Percentiles rank a stretch among this genome's conserved stretches.
Evolutionary conservation across 2,797 vertebrate species (phyloP).

Genomic region (Neosilurus mollespiculum): DNA sequence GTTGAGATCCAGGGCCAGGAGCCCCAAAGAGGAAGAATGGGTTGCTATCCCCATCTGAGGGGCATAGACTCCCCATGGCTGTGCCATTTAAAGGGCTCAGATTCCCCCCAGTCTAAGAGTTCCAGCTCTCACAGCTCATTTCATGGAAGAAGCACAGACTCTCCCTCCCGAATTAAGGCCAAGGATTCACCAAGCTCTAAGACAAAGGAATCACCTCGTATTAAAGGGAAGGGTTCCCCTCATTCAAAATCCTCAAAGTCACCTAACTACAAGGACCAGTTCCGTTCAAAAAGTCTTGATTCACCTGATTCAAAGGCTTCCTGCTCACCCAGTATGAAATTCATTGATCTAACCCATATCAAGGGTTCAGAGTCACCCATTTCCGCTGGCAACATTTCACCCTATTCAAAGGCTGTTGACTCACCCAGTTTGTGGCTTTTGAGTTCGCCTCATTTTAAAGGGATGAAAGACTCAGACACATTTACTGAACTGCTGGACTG

Average conservation of each 20-base stretch:
- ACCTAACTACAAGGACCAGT: conserved; percentile 60
- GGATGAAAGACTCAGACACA: conserved; percentile 65
- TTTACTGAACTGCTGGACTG: conserved; percentile 67
- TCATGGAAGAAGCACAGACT: conserved; percentile 68
- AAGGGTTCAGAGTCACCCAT: conserved; percentile 49
- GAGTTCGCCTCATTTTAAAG: conserved; percentile 46
- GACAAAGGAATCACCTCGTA: conserved; percentile 56
- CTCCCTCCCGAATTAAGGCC: conserved; percentile 61
- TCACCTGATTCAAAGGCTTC: conserved; percentile 60
- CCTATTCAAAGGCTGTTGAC: conserved; percentile 49
- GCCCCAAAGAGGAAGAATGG: conserved; percentile 65
- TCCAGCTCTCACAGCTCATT: conserved; percentile 66
- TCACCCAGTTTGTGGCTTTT: conserved; percentile 36
- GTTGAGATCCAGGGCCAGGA: conserved; percentile 86
- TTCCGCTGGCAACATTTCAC: conserved; percentile 45
- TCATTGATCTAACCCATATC: conserved; percentile 48
- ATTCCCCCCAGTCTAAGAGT: conserved; percentile 69
- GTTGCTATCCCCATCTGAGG: conserved; percentile 61
- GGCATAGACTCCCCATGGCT: conserved; percentile 69
- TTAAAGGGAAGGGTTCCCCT: conserved; percentile 63
- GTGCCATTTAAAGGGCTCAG: conserved; percentile 67
- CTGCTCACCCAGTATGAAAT: conserved; percentile 48
- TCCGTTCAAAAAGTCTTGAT: conserved; percentile 57
- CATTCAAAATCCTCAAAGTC: conserved; percentile 69
- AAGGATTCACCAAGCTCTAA: conserved; percentile 58